Percentiles rank a stretch among this genome's conserved stretches.
These are phyloP conservation scores for Dipodomys spectabilis DNA, from an alignment of 2,113 vertebrate genomes.

Conservation along the genomic window DNA sequence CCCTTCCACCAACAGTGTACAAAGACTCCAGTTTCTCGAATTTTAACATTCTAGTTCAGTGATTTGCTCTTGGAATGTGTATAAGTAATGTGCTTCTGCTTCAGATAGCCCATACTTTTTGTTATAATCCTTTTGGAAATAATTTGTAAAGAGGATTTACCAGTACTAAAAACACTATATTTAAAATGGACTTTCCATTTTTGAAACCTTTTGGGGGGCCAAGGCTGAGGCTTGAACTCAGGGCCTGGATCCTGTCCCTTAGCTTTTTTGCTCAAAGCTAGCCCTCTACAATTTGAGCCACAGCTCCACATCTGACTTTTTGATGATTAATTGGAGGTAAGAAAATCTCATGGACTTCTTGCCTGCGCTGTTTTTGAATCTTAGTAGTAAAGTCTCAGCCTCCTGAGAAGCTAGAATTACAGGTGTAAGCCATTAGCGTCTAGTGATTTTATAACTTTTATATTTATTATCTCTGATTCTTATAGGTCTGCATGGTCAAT, in stretches of 20 bases:
- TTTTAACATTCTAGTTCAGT: neutral
- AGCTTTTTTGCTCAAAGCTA: too few species aligned
- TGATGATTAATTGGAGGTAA: too few species aligned
- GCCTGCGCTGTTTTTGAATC: too few species aligned
- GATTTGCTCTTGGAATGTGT: neutral
- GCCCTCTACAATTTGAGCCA: too few species aligned
- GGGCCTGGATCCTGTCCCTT: too few species aligned
- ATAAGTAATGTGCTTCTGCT: neutral
- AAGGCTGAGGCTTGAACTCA: too few species aligned
- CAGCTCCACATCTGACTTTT: too few species aligned
- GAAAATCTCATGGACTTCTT: too few species aligned
- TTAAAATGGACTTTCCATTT: neutral
- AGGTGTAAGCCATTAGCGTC: too few species aligned
- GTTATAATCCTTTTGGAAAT: constrained; percentile 32
- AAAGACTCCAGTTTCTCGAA: neutral
- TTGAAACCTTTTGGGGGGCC: neutral
- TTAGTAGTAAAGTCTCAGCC: too few species aligned
- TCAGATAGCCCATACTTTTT: neutral
- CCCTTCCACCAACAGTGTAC: neutral
- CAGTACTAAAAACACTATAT: neutral
- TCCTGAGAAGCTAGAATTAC: too few species aligned
- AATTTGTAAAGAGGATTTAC: constrained; percentile 38
- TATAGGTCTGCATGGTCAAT: neutral
- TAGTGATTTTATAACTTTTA: neutral
- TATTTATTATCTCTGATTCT: neutral